These are phyloP conservation scores for Anhinga anhinga DNA, from an alignment of 2,113 vertebrate genomes.

Conservation along the genomic window DNA sequence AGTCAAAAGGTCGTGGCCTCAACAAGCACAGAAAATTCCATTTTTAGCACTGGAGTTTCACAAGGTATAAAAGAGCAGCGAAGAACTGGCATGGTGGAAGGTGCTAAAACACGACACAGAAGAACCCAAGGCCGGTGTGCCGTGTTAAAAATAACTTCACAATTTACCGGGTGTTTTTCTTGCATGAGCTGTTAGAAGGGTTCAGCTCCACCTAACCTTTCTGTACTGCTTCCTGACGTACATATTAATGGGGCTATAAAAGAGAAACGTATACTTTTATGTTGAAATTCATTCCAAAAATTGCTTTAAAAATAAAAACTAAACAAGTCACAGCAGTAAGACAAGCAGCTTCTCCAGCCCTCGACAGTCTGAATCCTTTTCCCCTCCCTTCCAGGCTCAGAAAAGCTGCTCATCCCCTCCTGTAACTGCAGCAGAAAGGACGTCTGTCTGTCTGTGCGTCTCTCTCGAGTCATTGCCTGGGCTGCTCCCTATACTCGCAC, in stretches of 20 bases:
- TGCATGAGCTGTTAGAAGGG: background rate
- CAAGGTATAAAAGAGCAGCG: background rate
- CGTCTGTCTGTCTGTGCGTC: accelerated
- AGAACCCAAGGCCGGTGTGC: background rate
- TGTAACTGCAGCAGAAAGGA: background rate
- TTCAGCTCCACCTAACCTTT: conserved; percentile 34
- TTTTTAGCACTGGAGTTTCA: conserved; percentile 37
- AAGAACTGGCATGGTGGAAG: background rate
- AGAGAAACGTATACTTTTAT: background rate
- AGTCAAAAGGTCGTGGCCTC: background rate
- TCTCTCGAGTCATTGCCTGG: background rate
- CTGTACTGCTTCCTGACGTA: background rate
- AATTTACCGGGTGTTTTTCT: conserved; percentile 10
- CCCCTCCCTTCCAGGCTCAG: background rate
- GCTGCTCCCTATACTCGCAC: background rate
- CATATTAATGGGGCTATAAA: background rate
- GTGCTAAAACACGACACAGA: background rate
- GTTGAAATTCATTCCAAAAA: background rate
- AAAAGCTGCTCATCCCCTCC: background rate
- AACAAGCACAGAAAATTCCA: background rate
- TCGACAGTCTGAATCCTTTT: background rate
- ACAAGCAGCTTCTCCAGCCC: background rate
- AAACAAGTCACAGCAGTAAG: background rate
- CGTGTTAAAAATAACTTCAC: background rate
- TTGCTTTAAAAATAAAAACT: background rate